These are phyloP conservation scores for Drosophila jambulina DNA, from an alignment of 1,140 invertebrate species.

Conservation along the genomic window DNA sequence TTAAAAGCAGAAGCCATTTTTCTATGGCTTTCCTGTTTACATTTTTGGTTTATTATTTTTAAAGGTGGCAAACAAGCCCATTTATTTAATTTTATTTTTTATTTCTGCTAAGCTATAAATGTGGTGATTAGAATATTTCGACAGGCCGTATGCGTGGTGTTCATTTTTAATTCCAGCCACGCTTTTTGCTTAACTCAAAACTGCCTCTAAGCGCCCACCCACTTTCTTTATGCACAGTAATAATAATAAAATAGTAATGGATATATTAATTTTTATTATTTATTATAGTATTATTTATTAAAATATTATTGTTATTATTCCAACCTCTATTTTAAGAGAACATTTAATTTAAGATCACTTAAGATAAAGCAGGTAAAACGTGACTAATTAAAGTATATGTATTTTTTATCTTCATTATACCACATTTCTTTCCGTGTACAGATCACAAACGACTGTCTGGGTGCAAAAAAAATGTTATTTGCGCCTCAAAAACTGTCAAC, in stretches of 20 bases:
- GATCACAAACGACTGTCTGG: slow-evolving; percentile 8
- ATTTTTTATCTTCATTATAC: not conserved
- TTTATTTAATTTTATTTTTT: slow-evolving; percentile 9
- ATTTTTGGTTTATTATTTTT: slow-evolving; percentile 18
- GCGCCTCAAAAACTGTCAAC: slow-evolving; percentile 71
- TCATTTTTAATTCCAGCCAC: slow-evolving; percentile 56
- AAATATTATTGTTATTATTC: not conserved
- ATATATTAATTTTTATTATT: too few relatives aligned
- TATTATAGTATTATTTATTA: too few relatives aligned
- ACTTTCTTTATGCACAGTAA: slow-evolving; percentile 9
- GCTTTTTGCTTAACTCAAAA: slow-evolving; percentile 22
- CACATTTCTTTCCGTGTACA: slow-evolving; percentile 14
- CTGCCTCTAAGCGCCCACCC: not conserved
- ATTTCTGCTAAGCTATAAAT: slow-evolving; percentile 16
- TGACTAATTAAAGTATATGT: not conserved
- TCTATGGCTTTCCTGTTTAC: slow-evolving; percentile 24
- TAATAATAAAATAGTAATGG: too few relatives aligned
- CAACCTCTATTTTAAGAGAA: not conserved
- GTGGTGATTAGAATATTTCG: slow-evolving; percentile 16
- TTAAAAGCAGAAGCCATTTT: not conserved
- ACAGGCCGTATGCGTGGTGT: slow-evolving; percentile 56
- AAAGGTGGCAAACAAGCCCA: slow-evolving; percentile 8
- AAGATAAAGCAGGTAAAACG: not conserved
- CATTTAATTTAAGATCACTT: not conserved
- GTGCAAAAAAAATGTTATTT: slow-evolving; percentile 41